A percentile compares a stretch with the other conserved stretches of the same genome.
These are phyloP conservation scores for Athetis lepigone DNA, from an alignment of 2,888 invertebrate genomes.

Conservation along the genomic window DNA sequence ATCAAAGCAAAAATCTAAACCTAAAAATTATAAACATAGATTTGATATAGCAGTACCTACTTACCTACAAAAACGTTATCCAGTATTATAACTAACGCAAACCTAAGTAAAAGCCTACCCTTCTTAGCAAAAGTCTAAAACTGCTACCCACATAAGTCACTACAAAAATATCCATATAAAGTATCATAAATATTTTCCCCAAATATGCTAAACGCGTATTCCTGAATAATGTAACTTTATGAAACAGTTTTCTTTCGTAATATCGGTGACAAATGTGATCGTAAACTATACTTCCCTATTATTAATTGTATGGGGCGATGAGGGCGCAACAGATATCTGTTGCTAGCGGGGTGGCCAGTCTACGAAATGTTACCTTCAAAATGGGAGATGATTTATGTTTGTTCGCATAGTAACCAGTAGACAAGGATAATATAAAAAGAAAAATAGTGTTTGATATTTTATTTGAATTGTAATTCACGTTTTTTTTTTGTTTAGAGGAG, in stretches of 20 bases:
- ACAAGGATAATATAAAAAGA: no score
- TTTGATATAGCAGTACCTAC: no score
- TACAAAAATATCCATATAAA: constrained; percentile 3
- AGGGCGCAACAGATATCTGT: constrained; percentile 86
- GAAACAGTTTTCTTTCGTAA: constrained; percentile 48
- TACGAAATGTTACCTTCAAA: constrained; percentile 22
- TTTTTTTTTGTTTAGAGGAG: no score
- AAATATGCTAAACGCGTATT: constrained; percentile 29
- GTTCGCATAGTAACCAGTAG: no score
- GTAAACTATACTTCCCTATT: constrained; percentile 57
- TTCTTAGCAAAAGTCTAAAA: not conserved
- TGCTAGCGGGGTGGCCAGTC: constrained; percentile 69
- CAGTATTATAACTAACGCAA: no score
- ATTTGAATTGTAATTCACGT: no score
- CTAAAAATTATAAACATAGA: no score
- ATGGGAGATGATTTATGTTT: constrained; percentile 27
- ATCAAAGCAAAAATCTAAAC: no score
- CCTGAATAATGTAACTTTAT: constrained; percentile 35
- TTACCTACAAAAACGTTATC: no score
- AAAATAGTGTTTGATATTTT: no score
- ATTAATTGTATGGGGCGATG: constrained; percentile 67
- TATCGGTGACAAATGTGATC: constrained; percentile 65
- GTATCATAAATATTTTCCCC: constrained; percentile 19
- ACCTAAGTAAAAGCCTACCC: no score
- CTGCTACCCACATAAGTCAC: not conserved